Evolutionary conservation across 1,140 invertebrate species (phyloP), one percentile per base, ranked within the genome.

Genomic region (Heliconius nattereri): DNA sequence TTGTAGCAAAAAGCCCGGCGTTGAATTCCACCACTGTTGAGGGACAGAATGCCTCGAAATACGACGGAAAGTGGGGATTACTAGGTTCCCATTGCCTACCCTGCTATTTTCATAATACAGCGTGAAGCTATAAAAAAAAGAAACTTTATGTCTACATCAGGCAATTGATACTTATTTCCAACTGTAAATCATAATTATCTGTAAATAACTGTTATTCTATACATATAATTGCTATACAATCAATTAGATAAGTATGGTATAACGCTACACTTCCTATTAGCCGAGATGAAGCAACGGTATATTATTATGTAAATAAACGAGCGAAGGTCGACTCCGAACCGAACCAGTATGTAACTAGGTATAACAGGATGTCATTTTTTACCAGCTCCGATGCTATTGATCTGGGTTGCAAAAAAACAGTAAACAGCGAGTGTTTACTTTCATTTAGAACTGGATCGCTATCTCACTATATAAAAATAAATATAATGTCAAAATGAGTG

Each of bases 331-430:
- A 83, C 80, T 35, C 52, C 81, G 73, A 91, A 89, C 52, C 81
- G 73, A 91, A 89, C 88, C 86, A 86, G 87, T 87, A 86, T 76
- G 71, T 80, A 78, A 81, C 81, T 86, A 81, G 72, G 71, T 80
- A 86, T 80, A 87, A 88, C 86, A 91, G 86, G 85, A 86, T 85
- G 78, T 84, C 71, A 72, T 82, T 86, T 90, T 89, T 89, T 89
- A 76, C 81, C 45, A 76, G 70, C 72, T 54, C 71, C 73, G 73
- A 73, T 78, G 78, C 79, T 72, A 73, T 84, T 74, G 73, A 81
- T 75, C 81, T 82, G 80, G 76, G 73, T 78, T 81, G 71, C 76
- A 85, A 90, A 88, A 45, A 87, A 89, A 88, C 81, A 81, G 83
- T 86, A 89, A 87, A 87, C 89, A 86, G 26, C 76, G 19, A 75